Conservation (phyloP, 2,797 vertebrate species). For the Clarias laeviceps region DNA sequence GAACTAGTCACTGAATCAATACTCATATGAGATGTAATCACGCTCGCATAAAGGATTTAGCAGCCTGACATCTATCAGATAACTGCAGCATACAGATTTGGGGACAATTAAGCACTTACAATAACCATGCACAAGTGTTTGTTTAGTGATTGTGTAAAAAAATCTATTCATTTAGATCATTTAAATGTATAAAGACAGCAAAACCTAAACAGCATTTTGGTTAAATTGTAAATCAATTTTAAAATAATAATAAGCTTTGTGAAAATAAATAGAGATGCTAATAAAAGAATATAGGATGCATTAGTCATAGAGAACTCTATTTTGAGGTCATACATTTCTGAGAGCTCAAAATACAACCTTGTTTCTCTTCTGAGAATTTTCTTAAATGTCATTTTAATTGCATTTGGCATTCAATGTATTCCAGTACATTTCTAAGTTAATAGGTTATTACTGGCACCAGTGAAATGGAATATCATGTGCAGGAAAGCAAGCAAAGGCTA, state of each 20-base stretch:
- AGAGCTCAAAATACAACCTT: conserved; percentile 9
- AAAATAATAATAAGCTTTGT: conserved; percentile 1
- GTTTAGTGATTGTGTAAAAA: neutral
- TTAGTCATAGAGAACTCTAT: neutral
- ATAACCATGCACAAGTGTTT: neutral
- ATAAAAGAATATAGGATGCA: conserved; percentile 21
- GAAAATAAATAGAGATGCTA: conserved; percentile 3
- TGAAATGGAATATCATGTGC: conserved; percentile 27
- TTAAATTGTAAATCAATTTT: neutral
- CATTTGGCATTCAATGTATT: conserved; percentile 33
- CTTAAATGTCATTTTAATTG: conserved; percentile 40
- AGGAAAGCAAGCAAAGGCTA: neutral
- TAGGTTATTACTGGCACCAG: conserved; percentile 23
- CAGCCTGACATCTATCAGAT: neutral
- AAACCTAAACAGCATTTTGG: neutral
- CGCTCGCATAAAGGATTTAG: neutral
- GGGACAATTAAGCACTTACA: neutral
- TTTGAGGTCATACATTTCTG: conserved; percentile 15
- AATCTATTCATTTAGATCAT: neutral
- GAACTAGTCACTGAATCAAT: neutral
- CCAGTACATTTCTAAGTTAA: conserved; percentile 27
- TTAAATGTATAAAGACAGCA: neutral
- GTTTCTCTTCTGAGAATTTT: conserved; percentile 16
- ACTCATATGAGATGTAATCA: neutral
- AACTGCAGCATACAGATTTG: neutral